These are phyloP conservation scores for Pedicia rivosa DNA, from an alignment of 2,888 invertebrate species.

Conservation along the genomic window DNA sequence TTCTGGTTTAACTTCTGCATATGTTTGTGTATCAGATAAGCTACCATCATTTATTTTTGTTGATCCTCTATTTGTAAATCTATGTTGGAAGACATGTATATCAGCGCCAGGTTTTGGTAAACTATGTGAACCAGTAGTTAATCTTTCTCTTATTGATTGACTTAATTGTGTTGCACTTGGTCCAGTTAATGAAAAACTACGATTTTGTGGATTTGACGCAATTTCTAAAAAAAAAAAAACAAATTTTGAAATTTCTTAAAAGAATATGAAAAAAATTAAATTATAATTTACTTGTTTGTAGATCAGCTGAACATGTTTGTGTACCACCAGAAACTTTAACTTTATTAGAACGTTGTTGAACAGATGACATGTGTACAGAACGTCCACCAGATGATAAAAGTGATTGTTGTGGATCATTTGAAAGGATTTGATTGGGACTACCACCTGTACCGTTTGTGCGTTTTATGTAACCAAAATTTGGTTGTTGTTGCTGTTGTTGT, in stretches of 20 bases:
- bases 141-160: slow-evolving; percentile 68
- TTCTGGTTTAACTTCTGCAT: slow-evolving; percentile 55
- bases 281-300: slow-evolving; percentile 45
- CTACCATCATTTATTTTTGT: slow-evolving; percentile 60
- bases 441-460: slow-evolving; percentile 23
- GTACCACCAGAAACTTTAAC: slow-evolving; percentile 84
- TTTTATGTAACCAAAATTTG: slow-evolving; percentile 20
- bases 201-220: slow-evolving; percentile 54
- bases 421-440: background rate
- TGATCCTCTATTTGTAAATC: slow-evolving; percentile 33
- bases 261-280: background rate
- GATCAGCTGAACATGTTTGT: slow-evolving; percentile 68
- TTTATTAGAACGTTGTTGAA: slow-evolving; percentile 63
- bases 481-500: slow-evolving; percentile 9
- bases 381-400: slow-evolving; percentile 25
- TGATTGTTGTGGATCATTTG: slow-evolving; percentile 8
- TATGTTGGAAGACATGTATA: slow-evolving; percentile 42
- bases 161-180: slow-evolving; percentile 75
- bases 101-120: slow-evolving; percentile 59
- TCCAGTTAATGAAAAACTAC: slow-evolving; percentile 72
- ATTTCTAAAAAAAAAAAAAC: slow-evolving; percentile 32
- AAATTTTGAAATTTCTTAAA: background rate
- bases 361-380: slow-evolving; percentile 73
- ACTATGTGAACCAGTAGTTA: slow-evolving; percentile 74
- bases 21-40: slow-evolving; percentile 69